These are phyloP conservation scores for Apodemia zela DNA, from an alignment of 2,888 invertebrate genomes.

Conservation along the genomic window DNA sequence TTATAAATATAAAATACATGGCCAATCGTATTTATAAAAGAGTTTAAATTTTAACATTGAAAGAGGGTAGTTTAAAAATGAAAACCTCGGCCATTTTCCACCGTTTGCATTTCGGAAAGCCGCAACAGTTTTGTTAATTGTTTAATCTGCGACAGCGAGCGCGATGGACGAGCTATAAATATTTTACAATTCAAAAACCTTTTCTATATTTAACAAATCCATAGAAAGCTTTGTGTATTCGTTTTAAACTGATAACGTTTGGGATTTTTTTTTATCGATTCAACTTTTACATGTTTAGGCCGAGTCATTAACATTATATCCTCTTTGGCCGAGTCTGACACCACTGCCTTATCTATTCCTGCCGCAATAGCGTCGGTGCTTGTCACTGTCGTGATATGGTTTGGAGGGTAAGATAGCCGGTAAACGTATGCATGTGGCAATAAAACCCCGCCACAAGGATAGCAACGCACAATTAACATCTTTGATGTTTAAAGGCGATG, in stretches of 20 bases:
- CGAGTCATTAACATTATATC: no score
- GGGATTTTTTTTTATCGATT: background rate
- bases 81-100: constrained; percentile 14
- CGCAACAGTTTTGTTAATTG: constrained; percentile 62
- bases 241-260: background rate
- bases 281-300: no score
- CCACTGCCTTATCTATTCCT: no score
- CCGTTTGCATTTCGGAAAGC: constrained; percentile 24
- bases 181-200: constrained; percentile 42
- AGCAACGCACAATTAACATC: no score
- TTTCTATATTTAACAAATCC: constrained; percentile 13
- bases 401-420: no score
- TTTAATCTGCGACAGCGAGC: constrained; percentile 65
- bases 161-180: constrained; percentile 54
- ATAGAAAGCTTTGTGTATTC: background rate
- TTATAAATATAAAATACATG: background rate
- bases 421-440: no score
- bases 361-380: no score
- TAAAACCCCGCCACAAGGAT: no score
- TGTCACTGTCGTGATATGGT: no score
- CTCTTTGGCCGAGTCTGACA: no score
- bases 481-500: no score
- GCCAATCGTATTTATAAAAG: background rate
- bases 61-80: constrained; percentile 1
- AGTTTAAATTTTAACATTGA: constrained; percentile 4